Conservation (phyloP, 2,113 vertebrate species). For the Neolamprologus devosi region DNA sequence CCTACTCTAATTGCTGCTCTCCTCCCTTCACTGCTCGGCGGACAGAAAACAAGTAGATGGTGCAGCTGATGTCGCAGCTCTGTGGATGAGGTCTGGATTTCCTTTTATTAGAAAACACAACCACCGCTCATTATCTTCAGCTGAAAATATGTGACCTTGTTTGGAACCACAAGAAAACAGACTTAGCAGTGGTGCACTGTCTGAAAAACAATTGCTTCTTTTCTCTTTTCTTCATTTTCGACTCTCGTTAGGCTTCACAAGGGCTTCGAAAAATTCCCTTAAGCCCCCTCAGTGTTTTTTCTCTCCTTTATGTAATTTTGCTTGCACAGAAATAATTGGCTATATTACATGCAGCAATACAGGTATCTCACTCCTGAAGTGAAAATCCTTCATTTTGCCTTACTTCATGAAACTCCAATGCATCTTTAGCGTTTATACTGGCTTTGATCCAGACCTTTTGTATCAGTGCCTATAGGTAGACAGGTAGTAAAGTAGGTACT, state of each 20-base stretch:
- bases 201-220: conserved; percentile 66
- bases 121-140: conserved; percentile 30
- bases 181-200: conserved; percentile 57
- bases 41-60: not conserved
- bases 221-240: conserved; percentile 31
- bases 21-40: not conserved
- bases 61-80: not conserved
- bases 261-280: conserved; percentile 63
- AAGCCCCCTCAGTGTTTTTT: conserved; percentile 32
- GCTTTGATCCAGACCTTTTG: not conserved
- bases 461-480: not conserved
- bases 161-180: conserved; percentile 51
- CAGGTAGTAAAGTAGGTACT: not conserved
- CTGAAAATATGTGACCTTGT: conserved; percentile 37
- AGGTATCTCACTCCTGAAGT: conserved; percentile 23
- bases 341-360: conserved; percentile 36
- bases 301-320: conserved; percentile 9
- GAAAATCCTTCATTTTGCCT: conserved; percentile 1
- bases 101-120: not conserved
- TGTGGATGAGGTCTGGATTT: conserved; percentile 21
- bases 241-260: conserved; percentile 51
- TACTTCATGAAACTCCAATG: not conserved
- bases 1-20: conserved; percentile 1
- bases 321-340: conserved; percentile 56
- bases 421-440: not conserved